Conservation (phyloP, 2,888 invertebrate species). For the Deilephila elpenor region DNA sequence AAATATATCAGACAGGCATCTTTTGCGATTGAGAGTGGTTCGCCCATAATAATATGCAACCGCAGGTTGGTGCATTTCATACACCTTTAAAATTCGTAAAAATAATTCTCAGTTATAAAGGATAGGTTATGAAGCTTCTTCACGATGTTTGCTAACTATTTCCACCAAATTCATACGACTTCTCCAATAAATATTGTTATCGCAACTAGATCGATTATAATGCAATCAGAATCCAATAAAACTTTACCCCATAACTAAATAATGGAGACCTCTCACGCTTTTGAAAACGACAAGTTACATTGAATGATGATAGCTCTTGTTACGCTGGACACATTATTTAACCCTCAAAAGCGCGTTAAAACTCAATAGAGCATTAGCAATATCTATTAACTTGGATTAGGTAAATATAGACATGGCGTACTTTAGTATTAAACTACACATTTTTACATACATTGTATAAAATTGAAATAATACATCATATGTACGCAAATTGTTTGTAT, state of each 20-base stretch:
- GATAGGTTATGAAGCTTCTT: no score
- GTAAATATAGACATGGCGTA: not conserved
- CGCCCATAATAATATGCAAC: no score
- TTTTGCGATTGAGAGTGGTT: no score
- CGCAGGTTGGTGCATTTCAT: no score
- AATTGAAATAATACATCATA: no score
- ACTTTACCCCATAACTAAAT: slow-evolving; percentile 57
- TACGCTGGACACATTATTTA: slow-evolving; percentile 67
- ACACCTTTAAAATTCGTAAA: no score
- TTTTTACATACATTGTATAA: no score
- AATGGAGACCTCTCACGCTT: slow-evolving; percentile 43
- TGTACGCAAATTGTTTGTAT: no score
- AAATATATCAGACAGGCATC: no score
- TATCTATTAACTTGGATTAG: slow-evolving; percentile 46
- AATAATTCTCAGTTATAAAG: no score
- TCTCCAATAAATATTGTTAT: slow-evolving; percentile 60
- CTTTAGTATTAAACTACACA: not conserved
- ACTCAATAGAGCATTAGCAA: slow-evolving; percentile 69
- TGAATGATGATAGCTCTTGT: slow-evolving; percentile 44
- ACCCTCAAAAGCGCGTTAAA: slow-evolving; percentile 80
- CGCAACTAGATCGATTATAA: slow-evolving; percentile 75
- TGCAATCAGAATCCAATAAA: slow-evolving; percentile 77
- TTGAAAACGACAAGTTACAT: slow-evolving; percentile 16
- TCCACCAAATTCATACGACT: slow-evolving; percentile 39
- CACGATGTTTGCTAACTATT: not conserved